Conservation (phyloP, 2,113 vertebrate genomes). For the Crypturellus undulatus region DNA sequence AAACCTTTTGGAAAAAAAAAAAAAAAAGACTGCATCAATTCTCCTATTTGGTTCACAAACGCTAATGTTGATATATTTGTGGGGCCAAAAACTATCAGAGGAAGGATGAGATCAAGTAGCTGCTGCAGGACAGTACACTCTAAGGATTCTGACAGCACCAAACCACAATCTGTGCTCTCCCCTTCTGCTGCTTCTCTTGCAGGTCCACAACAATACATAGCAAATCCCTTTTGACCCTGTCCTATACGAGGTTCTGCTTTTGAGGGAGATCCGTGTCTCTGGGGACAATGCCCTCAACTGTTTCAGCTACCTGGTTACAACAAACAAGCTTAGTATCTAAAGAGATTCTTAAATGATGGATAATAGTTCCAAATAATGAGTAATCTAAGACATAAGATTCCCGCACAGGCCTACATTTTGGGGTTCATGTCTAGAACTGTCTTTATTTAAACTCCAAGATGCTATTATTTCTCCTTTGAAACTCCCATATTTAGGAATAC, state of each 20-base stretch:
- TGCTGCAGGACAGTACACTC: not conserved
- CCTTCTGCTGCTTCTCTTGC: not conserved
- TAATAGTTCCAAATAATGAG: not conserved
- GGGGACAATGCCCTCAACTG: not conserved
- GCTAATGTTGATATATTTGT: not conserved
- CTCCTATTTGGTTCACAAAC: not conserved
- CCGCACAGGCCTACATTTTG: not conserved
- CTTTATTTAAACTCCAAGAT: not conserved
- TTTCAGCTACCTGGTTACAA: not conserved
- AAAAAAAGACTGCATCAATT: not conserved
- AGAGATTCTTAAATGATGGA: not conserved
- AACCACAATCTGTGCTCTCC: not conserved
- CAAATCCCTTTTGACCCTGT: not conserved
- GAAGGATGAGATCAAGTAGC: not conserved
- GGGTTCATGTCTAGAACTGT: not conserved
- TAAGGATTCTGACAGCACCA: not conserved
- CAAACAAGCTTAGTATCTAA: not conserved
- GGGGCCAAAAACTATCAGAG: not conserved
- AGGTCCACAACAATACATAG: not conserved
- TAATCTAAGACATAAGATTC: not conserved
- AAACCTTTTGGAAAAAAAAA: not conserved
- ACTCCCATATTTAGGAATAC: not conserved
- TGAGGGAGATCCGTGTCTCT: not conserved
- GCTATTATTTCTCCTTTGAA: not conserved
- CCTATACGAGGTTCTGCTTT: not conserved